Conservation (phyloP, 23 tunicate genomes). For the Trididemnum clinides region DNA sequence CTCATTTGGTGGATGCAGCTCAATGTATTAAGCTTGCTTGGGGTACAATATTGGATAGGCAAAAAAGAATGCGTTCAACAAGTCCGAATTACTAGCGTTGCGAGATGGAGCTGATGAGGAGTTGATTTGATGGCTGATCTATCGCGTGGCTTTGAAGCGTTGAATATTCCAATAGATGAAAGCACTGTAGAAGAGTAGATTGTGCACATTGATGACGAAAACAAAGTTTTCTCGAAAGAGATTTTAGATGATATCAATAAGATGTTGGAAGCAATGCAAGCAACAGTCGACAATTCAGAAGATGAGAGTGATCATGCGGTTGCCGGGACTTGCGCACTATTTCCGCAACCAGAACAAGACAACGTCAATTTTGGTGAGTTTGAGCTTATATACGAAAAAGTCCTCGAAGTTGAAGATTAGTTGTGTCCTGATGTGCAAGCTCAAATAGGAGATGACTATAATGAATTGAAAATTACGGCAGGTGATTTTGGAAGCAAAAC, state of each 20-base stretch:
- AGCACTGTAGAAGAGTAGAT: constrained; percentile 9
- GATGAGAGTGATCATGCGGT: constrained; percentile 24
- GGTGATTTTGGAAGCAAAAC: constrained; percentile 2
- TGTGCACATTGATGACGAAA: constrained; percentile 41
- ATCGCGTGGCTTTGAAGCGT: neutral
- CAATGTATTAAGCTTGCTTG: constrained; percentile 16
- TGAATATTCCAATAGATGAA: constrained; percentile 26
- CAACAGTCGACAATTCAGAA: neutral
- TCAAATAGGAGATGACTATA: constrained; percentile 27
- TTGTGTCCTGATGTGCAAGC: constrained; percentile 29
- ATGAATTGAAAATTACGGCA: constrained; percentile 18
- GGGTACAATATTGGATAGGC: neutral
- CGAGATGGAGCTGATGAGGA: constrained; percentile 32
- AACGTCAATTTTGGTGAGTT: constrained; percentile 4
- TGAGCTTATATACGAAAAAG: constrained; percentile 16
- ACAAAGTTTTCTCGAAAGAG: constrained; percentile 31
- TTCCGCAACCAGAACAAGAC: constrained; percentile 9
- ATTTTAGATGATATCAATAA: constrained; percentile 41
- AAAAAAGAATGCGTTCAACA: constrained; percentile 18
- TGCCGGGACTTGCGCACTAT: neutral
- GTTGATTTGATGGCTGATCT: neutral
- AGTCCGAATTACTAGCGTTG: constrained; percentile 17
- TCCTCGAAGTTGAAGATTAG: constrained; percentile 11
- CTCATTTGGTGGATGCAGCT: constrained; percentile 37
- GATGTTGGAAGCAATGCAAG: constrained; percentile 45